These are phyloP conservation scores for Phenganax subtilis DNA, from an alignment of 92 coral and sea anemone species.

Conservation along the genomic window DNA sequence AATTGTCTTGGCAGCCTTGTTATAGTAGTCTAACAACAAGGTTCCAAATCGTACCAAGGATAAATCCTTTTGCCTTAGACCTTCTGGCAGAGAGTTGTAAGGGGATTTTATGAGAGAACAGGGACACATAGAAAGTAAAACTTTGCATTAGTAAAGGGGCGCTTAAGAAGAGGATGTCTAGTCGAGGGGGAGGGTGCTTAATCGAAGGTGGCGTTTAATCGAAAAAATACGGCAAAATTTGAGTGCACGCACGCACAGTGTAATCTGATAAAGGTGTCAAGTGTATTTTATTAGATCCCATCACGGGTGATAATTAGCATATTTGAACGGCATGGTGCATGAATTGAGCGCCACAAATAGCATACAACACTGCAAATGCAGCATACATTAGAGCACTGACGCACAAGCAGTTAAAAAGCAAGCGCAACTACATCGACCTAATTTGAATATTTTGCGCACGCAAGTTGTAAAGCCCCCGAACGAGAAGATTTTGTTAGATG, in stretches of 20 bases:
- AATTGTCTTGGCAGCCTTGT: too few relatives aligned
- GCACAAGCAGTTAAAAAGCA: not conserved
- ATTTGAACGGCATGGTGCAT: constrained; percentile 37
- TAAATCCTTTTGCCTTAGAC: too few relatives aligned
- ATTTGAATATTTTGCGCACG: constrained; percentile 4
- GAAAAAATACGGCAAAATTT: too few relatives aligned
- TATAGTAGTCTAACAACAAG: too few relatives aligned
- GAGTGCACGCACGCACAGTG: not conserved
- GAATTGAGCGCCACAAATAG: constrained; percentile 6
- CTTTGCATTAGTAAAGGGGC: too few relatives aligned
- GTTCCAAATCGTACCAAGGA: too few relatives aligned
- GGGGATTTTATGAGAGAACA: too few relatives aligned
- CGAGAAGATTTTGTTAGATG: not conserved
- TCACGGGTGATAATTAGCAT: constrained; percentile 33
- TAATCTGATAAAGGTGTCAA: constrained; percentile 23
- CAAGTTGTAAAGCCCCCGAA: not conserved
- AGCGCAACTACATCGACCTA: constrained; percentile 1
- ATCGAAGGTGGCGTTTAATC: too few relatives aligned
- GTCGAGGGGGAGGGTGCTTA: too few relatives aligned
- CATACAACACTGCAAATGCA: not conserved
- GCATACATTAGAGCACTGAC: constrained; percentile 7
- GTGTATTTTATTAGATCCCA: constrained; percentile 35
- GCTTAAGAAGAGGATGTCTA: too few relatives aligned
- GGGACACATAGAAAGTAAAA: too few relatives aligned
- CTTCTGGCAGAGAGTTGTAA: too few relatives aligned